Evolutionary conservation across 2,888 invertebrate genomes (phyloP).

Genomic region (Ametastegia equiseti): DNA sequence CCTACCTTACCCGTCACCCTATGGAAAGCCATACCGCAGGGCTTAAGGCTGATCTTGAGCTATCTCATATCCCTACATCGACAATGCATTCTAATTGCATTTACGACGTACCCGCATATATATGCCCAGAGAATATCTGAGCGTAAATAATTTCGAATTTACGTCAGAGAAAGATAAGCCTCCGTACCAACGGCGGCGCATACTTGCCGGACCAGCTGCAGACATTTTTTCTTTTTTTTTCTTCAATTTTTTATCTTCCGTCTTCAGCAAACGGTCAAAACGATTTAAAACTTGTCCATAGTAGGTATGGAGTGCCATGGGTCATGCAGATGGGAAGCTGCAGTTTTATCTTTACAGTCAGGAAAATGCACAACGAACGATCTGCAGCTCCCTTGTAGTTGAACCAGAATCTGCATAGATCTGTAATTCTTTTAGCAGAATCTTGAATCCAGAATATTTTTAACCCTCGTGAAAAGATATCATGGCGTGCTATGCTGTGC

Average conservation of each 20-base stretch:
- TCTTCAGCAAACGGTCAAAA: too few species aligned
- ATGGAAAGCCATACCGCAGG: not conserved
- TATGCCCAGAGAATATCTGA: not conserved
- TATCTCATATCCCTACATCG: not conserved
- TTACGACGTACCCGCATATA: conserved; percentile 10
- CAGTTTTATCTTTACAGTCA: not conserved
- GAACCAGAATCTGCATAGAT: conserved; percentile 17
- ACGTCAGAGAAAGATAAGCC: conserved; percentile 26
- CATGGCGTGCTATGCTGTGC: not conserved
- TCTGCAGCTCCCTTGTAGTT: not conserved
- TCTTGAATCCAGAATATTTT: conserved; percentile 28
- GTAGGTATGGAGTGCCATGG: too few species aligned
- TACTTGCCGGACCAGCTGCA: conserved; percentile 5
- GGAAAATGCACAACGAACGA: not conserved
- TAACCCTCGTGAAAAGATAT: not conserved
- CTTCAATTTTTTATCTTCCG: too few species aligned
- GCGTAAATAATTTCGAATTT: conserved; percentile 34
- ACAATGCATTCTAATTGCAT: conserved; percentile 37
- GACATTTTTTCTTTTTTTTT: not conserved
- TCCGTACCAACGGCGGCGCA: not conserved
- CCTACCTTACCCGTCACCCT: not conserved
- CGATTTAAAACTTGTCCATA: not conserved
- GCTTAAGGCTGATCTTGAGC: not conserved
- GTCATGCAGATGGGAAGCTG: too few species aligned
- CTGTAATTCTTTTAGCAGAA: not conserved